phyloP scores from a whole-genome alignment of 1,140 invertebrate genomes.

The Hycleus cichorii region DNA sequence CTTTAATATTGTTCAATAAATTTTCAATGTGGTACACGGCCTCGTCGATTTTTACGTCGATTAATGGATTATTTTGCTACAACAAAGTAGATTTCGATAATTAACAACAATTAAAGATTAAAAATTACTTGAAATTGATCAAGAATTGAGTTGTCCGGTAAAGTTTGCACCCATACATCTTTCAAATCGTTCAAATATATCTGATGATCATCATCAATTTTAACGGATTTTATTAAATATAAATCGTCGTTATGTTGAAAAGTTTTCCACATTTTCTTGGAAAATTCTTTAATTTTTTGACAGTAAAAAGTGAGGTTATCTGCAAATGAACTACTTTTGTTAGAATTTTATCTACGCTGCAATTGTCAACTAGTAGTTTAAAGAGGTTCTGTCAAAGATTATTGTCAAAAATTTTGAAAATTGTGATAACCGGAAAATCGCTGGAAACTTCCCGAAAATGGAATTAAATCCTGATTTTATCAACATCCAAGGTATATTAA shows the following conservation, averaged over 20 bases:
- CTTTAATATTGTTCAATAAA: slow-evolving; percentile 5
- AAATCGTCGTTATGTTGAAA: background rate
- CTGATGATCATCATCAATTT: background rate
- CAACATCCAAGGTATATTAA: slow-evolving; percentile 29
- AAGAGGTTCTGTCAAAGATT: no score
- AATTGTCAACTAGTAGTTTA: no score
- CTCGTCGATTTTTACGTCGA: slow-evolving; percentile 11
- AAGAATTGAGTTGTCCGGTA: background rate
- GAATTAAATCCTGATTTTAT: slow-evolving; percentile 33
- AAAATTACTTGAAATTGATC: slow-evolving; percentile 5
- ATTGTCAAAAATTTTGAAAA: no score
- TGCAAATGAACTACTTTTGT: no score
- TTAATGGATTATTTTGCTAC: slow-evolving; percentile 13
- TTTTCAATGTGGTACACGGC: background rate
- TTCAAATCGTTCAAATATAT: slow-evolving; percentile 11
- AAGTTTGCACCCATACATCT: slow-evolving; percentile 11
- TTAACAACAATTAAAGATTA: no score
- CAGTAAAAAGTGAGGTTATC: no score
- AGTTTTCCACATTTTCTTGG: slow-evolving; percentile 11
- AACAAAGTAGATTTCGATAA: background rate
- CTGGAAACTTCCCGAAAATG: slow-evolving; percentile 11
- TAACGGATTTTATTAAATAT: slow-evolving; percentile 5
- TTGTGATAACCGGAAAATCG: background rate
- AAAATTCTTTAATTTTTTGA: no score
- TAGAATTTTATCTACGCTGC: no score